A percentile compares a stretch with the other conserved stretches of the same genome.
phyloP scores from a whole-genome alignment of 1,140 invertebrate species.

The Brachionus rubens region DNA sequence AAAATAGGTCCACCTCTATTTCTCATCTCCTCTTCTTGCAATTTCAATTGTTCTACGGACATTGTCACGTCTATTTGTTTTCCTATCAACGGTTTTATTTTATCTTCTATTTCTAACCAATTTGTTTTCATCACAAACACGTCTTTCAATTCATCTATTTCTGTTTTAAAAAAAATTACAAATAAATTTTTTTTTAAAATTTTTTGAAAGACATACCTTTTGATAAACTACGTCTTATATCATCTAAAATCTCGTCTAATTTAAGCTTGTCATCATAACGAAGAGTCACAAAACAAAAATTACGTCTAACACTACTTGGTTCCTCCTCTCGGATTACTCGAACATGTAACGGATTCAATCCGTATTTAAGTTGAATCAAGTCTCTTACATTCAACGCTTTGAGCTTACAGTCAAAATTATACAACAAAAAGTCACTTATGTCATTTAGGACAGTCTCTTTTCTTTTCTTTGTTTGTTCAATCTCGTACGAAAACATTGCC shows the following conservation, averaged over 20 bases:
- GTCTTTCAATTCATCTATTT: background rate
- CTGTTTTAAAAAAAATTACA: background rate
- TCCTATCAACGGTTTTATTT: slow-evolving; percentile 4
- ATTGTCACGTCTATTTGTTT: background rate
- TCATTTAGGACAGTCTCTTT: background rate
- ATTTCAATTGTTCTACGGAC: background rate
- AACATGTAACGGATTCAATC: background rate
- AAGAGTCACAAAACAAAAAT: background rate
- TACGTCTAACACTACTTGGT: background rate
- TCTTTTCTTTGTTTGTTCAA: background rate
- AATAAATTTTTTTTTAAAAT: background rate
- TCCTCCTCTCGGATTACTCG: background rate
- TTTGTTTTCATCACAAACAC: background rate
- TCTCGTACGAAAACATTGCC: slow-evolving; percentile 1
- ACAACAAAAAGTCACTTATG: slow-evolving; percentile 20
- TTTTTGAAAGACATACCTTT: background rate
- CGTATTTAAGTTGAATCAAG: slow-evolving; percentile 7
- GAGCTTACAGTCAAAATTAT: background rate
- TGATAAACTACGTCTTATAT: background rate
- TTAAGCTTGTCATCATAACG: background rate
- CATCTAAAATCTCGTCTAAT: background rate
- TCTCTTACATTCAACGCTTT: slow-evolving; percentile 4
- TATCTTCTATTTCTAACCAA: slow-evolving; percentile 15
- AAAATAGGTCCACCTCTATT: background rate
- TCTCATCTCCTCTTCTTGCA: background rate